Evolutionary conservation across 2,113 vertebrate genomes (phyloP).

Genomic region (Himantopus leucocephalus): DNA sequence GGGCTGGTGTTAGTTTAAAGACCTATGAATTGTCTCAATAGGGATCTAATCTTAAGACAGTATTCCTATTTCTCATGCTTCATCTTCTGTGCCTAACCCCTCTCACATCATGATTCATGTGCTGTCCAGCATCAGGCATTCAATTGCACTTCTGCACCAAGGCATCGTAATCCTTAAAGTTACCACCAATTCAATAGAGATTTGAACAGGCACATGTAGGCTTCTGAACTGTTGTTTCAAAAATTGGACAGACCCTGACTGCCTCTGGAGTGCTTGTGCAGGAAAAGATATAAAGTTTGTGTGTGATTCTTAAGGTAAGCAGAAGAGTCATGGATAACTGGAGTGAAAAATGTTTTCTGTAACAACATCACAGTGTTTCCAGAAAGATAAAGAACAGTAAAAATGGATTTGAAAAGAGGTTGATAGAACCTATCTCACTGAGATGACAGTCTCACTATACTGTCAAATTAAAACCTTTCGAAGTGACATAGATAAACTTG

Average conservation of each 20-base stretch:
- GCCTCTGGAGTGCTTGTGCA: background rate
- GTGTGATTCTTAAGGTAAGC: background rate
- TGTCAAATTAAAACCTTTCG: background rate
- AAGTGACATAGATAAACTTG: background rate
- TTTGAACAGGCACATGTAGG: background rate
- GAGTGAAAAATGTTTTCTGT: background rate
- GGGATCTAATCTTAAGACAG: background rate
- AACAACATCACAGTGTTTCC: background rate
- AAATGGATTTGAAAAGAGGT: background rate
- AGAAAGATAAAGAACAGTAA: background rate
- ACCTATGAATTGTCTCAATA: background rate
- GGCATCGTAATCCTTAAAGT: background rate
- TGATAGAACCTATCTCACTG: background rate
- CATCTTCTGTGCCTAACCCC: background rate
- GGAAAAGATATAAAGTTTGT: background rate
- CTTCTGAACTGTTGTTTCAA: background rate
- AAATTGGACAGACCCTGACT: background rate
- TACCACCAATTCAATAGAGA: background rate
- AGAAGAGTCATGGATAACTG: background rate
- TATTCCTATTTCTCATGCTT: background rate
- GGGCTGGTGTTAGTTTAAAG: too few relatives aligned
- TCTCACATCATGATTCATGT: background rate
- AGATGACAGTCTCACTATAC: background rate
- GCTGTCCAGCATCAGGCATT: background rate
- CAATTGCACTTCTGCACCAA: background rate